phyloP scores from a whole-genome alignment of 2,797 vertebrate species.

The Leptoclinus maculatus region DNA sequence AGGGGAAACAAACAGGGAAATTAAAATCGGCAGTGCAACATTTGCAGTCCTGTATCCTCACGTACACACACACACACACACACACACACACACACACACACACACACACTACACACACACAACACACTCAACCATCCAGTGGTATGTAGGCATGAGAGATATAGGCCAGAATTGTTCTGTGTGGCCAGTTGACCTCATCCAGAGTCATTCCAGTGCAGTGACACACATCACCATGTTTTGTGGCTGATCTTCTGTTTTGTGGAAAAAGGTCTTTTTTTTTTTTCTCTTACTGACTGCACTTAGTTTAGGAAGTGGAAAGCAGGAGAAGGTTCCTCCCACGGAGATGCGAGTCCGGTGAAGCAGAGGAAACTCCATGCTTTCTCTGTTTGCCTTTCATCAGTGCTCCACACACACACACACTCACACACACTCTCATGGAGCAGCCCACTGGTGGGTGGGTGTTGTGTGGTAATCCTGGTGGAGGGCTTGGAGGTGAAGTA shows the following conservation, averaged over 20 bases:
- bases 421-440: constrained; percentile 29
- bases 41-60: constrained; percentile 66
- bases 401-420: neutral
- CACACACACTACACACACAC: constrained; percentile 18
- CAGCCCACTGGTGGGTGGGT: constrained; percentile 26
- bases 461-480: constrained; percentile 42
- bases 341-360: constrained; percentile 29
- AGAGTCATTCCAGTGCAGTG: constrained; percentile 16
- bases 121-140: neutral
- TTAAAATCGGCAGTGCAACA: constrained; percentile 74
- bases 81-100: constrained; percentile 5
- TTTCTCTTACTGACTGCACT: neutral
- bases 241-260: neutral
- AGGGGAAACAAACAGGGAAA: constrained; percentile 84
- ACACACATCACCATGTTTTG: constrained; percentile 5
- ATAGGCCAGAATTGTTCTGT: neutral
- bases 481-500: constrained; percentile 20
- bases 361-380: constrained; percentile 35
- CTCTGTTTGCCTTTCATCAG: constrained; percentile 33
- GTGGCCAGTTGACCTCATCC: constrained; percentile 26
- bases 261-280: neutral
- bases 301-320: constrained; percentile 21
- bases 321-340: constrained; percentile 34
- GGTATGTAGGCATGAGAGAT: constrained; percentile 1
- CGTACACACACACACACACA: constrained; percentile 15